Evolutionary conservation across 2,888 invertebrate species (phyloP).

Genomic region (Trissoscelio sp.): DNA sequence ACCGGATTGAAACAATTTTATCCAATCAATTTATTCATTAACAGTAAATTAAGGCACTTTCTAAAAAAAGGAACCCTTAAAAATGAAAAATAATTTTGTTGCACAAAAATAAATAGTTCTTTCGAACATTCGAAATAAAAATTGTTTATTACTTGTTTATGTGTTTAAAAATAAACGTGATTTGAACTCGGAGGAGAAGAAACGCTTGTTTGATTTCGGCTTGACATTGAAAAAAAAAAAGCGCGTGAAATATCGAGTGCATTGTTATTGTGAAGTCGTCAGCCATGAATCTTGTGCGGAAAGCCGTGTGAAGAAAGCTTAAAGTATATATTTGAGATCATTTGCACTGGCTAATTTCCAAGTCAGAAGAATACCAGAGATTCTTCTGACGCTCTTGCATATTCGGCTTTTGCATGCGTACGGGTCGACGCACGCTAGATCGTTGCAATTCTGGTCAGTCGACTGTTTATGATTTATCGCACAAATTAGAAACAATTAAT

Average conservation of each 20-base stretch:
- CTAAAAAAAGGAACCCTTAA: too few relatives aligned
- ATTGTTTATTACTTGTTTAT: not conserved
- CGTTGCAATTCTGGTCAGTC: conserved; percentile 51
- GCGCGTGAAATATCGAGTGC: not conserved
- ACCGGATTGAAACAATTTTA: too few relatives aligned
- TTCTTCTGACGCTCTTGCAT: conserved; percentile 56
- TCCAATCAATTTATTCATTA: too few relatives aligned
- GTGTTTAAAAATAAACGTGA: conserved; percentile 4
- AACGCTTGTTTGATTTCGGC: not conserved
- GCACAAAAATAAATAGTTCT: not conserved
- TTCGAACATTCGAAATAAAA: not conserved
- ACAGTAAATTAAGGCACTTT: too few relatives aligned
- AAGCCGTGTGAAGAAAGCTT: conserved; percentile 69
- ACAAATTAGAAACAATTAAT: conserved; percentile 44
- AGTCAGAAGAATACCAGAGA: conserved; percentile 57
- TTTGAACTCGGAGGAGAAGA: not conserved
- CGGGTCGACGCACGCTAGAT: conserved; percentile 58
- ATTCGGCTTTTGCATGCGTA: conserved; percentile 54
- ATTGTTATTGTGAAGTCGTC: conserved; percentile 40
- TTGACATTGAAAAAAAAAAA: conserved; percentile 10
- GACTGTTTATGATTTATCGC: conserved; percentile 53
- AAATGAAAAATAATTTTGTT: too few relatives aligned
- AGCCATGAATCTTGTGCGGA: conserved; percentile 44
- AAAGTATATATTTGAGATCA: conserved; percentile 68
- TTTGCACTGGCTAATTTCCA: conserved; percentile 65